Evolutionary conservation across 35 echinoderm and acorn worm species (phyloP), one percentile per base, ranked within the genome.

Genomic region (Ophiothrix spiculata): DNA sequence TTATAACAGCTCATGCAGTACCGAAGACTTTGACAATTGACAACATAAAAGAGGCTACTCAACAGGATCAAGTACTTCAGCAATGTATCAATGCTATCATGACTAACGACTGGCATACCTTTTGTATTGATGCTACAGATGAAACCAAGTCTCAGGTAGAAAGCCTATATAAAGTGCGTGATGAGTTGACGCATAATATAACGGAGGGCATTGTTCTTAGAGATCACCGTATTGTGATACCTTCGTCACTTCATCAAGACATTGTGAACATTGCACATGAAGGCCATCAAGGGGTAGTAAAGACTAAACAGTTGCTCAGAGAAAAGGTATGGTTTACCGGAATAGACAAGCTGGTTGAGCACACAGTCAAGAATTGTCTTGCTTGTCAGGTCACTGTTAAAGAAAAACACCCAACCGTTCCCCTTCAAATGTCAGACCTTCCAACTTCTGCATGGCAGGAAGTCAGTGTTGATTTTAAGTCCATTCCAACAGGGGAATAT

Each of bases 291-390:
- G 93, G 93, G 0, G 78, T 92, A 19, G 11, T 79, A 0, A 92
- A 89, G n/a, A 96, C 90, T 23, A 96, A 96, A 69, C 75, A 76
- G 34, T 74, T 92, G 6, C 36, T 96, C 23, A 25, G 93, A 6
- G 45, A 92, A 41, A 92, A 96, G 45, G 86, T 96, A 16, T 96
- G 93, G 89, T 96, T 96, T 42, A 89, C 90, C 6, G 79, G 81
- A 6, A 79, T 92, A 0, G 90, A 88, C 77, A 32, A 46, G 8
- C 42, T 84, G 33, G 85, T 87, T 29, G 89, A 95, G 78, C 28
- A 56, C 38, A 81, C 77, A 56, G 38, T 96, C 21, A 77, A 76
- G 25, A 76, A 79, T 34, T 92, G 86, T 79, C 42, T 89, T 3
- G 34, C 86, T 10, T 96, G 85, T 63, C 85, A 92, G 38, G 84